Conservation (phyloP, 2,113 vertebrate genomes). For the Poeciliopsis prolifica region DNA sequence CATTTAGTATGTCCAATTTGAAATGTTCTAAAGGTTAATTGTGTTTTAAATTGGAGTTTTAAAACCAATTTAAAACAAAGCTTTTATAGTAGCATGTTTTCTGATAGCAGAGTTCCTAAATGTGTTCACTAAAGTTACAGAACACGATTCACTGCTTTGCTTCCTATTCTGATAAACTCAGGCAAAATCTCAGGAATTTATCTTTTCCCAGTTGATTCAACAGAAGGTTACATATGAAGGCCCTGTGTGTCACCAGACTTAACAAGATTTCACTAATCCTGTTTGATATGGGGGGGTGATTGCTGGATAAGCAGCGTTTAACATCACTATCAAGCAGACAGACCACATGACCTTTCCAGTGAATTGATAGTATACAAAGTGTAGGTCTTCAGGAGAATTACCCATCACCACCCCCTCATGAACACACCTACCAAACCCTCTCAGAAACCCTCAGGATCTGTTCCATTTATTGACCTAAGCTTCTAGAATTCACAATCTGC, state of each 20-base stretch:
- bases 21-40: neutral
- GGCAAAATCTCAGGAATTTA: conserved; percentile 7
- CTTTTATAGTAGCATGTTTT: neutral
- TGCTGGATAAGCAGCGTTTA: conserved; percentile 36
- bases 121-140: conserved; percentile 11
- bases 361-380: conserved; percentile 27
- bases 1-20: neutral
- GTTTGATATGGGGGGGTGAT: conserved; percentile 51
- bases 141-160: neutral
- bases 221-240: conserved; percentile 19
- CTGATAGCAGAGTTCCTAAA: neutral
- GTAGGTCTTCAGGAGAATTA: conserved; percentile 52
- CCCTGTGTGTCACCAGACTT: conserved; percentile 31
- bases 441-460: conserved; percentile 31
- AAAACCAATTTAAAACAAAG: neutral
- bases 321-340: conserved; percentile 51
- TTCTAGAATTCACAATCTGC: conserved; percentile 65
- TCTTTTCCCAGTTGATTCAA: conserved; percentile 11
- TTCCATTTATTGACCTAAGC: conserved; percentile 65
- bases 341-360: conserved; percentile 69
- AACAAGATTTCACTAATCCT: conserved; percentile 57
- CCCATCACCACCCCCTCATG: neutral
- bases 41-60: neutral
- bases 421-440: conserved; percentile 2
- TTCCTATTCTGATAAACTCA: conserved; percentile 32